Base-by-base conservation (phyloP, 1,140 invertebrate species). In the Panagrolaimus sp. region DNA sequence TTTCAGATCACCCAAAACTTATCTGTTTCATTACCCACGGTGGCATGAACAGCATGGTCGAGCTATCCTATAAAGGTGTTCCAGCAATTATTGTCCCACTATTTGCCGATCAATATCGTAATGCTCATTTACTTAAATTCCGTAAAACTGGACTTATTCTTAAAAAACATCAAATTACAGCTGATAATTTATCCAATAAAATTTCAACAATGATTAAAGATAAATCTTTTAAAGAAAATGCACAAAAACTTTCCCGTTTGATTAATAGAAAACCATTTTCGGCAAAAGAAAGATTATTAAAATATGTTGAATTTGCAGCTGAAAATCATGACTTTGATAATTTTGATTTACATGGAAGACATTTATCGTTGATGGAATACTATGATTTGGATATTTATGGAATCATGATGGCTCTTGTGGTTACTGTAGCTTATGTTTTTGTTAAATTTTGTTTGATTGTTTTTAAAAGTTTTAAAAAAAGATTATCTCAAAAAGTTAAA, bases 311-410 rank as follows among this genome's bases (percentile, higher is more conserved):
- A 11, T 27, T 25, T 25, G 51, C 51, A 2, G 27, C 27, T 16
- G 51, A 57, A 11, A 57, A 20, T 20, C 13, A 20, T 4, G 51
- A 57, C 5, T 57, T 57, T 16, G 20, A 25, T 16, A 27, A 57
- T 13, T 25, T 57, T n/a, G 27, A 57, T 20, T 25, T 25, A 11
- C 51, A 27, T 57, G 9, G 27, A 23, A 57, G 20, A 27, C n/a
- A 27, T 57, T 25, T 27, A 57, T 16, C 27, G 4, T 25, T 25
- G 51, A 38, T 38, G 31, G 31, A 2, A 38, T 57, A n/a, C 20
- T 57, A 20, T 16, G 51, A 57, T 57, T 57, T 57, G 4, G 51
- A 57, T 57, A 27, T 57, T 20, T 57, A 57, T 16, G 51, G 20
- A 4, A 25, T 57, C 3, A 25, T 57, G 51, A 4, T 57, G 20